Conservation (phyloP, 2,888 invertebrate genomes). For the Zhuqinia jingwanae region DNA sequence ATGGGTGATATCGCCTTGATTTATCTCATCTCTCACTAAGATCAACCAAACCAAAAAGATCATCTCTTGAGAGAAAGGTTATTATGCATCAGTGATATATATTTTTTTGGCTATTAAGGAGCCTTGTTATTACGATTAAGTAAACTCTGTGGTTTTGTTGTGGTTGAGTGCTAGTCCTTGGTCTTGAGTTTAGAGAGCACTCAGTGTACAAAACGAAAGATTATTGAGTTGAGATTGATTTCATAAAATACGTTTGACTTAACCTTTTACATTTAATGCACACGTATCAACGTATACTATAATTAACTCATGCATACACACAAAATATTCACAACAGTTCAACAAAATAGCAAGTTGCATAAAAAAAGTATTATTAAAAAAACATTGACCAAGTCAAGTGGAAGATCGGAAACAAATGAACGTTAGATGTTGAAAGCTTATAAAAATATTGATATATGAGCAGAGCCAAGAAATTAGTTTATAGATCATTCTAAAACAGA, state of each 20-base stretch:
- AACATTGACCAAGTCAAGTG: neutral
- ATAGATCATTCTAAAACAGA: too few relatives aligned
- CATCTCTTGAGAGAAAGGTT: conserved; percentile 10
- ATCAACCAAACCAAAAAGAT: neutral
- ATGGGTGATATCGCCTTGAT: conserved; percentile 3
- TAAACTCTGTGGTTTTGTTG: conserved; percentile 15
- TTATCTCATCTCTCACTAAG: conserved; percentile 1
- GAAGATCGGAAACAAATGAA: neutral
- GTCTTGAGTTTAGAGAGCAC: neutral
- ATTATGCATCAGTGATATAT: too few relatives aligned
- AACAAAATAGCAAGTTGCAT: neutral
- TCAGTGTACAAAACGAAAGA: neutral
- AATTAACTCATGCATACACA: too few relatives aligned
- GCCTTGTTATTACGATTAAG: neutral
- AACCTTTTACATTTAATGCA: neutral
- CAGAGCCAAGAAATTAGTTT: too few relatives aligned
- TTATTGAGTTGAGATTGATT: neutral
- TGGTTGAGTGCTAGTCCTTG: conserved; percentile 1
- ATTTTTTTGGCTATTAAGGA: neutral
- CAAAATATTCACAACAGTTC: too few relatives aligned
- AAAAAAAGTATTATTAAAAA: neutral
- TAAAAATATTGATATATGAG: too few relatives aligned
- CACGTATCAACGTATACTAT: too few relatives aligned
- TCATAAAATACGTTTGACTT: conserved; percentile 13
- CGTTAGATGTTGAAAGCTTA: too few relatives aligned